phyloP scores from a whole-genome alignment of 2,888 invertebrate species.

The Zaprionus lineosus region DNA sequence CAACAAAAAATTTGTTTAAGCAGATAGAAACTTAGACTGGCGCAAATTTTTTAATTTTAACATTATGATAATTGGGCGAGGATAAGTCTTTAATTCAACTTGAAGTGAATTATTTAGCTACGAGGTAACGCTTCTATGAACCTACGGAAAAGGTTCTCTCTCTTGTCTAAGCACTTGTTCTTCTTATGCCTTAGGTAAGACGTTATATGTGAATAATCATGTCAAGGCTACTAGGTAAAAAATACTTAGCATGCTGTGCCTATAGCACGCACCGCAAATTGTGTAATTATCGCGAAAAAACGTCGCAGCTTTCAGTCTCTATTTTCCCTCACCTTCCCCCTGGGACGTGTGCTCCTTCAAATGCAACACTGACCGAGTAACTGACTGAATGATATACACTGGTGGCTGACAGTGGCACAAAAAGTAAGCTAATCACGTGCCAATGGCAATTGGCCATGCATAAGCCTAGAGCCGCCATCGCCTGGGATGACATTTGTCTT shows the following conservation, averaged over 20 bases:
- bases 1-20: conserved; percentile 14
- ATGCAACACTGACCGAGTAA: conserved; percentile 38
- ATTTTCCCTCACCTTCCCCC: background rate
- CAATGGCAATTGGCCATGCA: conserved; percentile 59
- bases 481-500: conserved; percentile 66
- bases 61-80: conserved; percentile 54
- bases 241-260: conserved; percentile 53
- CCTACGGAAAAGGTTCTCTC: too few relatives aligned
- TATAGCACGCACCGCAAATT: conserved; percentile 43
- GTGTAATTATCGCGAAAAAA: conserved; percentile 55
- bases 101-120: background rate
- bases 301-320: conserved; percentile 21
- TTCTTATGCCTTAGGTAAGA: conserved; percentile 2
- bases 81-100: conserved; percentile 23
- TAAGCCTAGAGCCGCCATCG: conserved; percentile 38
- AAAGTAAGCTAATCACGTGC: conserved; percentile 74
- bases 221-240: conserved; percentile 59
- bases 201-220: conserved; percentile 43
- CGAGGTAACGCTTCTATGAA: background rate
- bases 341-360: conserved; percentile 18
- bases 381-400: conserved; percentile 44
- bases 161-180: too few relatives aligned
- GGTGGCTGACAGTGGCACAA: conserved; percentile 27
- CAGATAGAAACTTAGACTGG: conserved; percentile 11
- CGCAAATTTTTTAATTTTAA: too few relatives aligned